Base-by-base conservation (phyloP, 1,140 invertebrate genomes). In the Asbolus verrucosus region DNA sequence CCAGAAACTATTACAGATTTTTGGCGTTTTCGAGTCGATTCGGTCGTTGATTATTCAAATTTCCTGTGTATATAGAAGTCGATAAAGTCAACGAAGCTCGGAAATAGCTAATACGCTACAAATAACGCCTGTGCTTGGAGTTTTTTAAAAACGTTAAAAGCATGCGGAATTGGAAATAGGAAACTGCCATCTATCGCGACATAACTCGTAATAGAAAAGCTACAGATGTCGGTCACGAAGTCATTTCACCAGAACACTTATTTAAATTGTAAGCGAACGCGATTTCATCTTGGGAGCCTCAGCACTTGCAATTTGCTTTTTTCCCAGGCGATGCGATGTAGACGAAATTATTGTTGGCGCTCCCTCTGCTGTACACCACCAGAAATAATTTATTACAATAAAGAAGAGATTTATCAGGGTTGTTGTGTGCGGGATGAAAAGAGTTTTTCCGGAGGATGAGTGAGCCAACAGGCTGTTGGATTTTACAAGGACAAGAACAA, bases 331-430 rank as follows among this genome's bases (percentile, higher is more conserved):
- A 21, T 24, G 14, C 15, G 4, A 5, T 30, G 27, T 30, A 19
- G 41, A 39, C 38, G 41, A 46, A 46, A 46, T 46, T 46, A 46
- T 46, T 46, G 41, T 46, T 46, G 41, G 41, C 41, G 41, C 41
- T 46, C 24, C 24, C 24, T 9, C 15, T 46, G 39, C 39, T 41
- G 11, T 4, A 16, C 39, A 16, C 41, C 41, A 1, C n/a, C 46
- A 54, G 19, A 54, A 54, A 54, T 54, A 54, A 54, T 54, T 54
- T 54, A 54, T 54, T 54, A 54, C 46, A 54, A 54, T 54, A 19
- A 54, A 54, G 46, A 54, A 54, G 21, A 54, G 46, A 54, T 54
- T 54, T 54, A 54, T 54, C 46, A 54, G 46, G 14, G 41, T 14
- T 46, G 15, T 9, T 46, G 41, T 21, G 41, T 27, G 41, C 15